A percentile compares a stretch with the other conserved stretches of the same genome.
These are phyloP conservation scores for Pipistrellus pygmaeus DNA, from an alignment of 2,797 vertebrate species.

Conservation along the genomic window DNA sequence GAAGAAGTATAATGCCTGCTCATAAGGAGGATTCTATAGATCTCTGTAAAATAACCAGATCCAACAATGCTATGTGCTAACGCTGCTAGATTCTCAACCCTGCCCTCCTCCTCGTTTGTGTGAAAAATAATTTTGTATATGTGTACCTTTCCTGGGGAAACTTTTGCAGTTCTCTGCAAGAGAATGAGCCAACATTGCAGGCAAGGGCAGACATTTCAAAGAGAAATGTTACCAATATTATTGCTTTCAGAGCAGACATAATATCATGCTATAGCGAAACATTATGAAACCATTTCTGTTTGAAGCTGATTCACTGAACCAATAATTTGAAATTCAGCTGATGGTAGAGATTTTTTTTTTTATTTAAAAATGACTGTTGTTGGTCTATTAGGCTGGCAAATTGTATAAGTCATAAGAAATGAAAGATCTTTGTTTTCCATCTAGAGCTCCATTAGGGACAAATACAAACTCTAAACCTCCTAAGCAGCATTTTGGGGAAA, in stretches of 20 bases:
- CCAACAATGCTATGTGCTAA: not conserved
- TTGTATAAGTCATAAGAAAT: constrained; percentile 43
- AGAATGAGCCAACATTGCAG: not conserved
- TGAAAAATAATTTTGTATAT: constrained; percentile 20
- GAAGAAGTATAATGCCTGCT: not conserved
- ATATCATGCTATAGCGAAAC: constrained; percentile 42
- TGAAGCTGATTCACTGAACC: constrained; percentile 50
- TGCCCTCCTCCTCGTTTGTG: not conserved
- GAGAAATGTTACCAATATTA: constrained; percentile 27
- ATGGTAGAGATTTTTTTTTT: constrained; percentile 57
- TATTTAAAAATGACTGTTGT: constrained; percentile 62
- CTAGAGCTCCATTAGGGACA: not conserved
- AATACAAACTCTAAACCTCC: constrained; percentile 10
- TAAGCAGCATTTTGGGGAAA: not conserved
- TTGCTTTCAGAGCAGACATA: constrained; percentile 35
- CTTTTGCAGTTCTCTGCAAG: constrained; percentile 2
- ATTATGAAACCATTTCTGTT: constrained; percentile 63
- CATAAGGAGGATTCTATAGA: not conserved
- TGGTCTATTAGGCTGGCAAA: constrained; percentile 34
- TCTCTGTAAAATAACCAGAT: not conserved
- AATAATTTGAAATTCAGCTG: constrained; percentile 67
- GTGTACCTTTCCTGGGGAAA: not conserved
- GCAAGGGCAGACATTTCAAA: constrained; percentile 54
- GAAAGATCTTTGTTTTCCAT: constrained; percentile 29
- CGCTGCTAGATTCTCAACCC: not conserved